Percentiles rank a stretch among this genome's conserved stretches.
Conservation (phyloP, 2,113 vertebrate species). For the Malurus melanocephalus region DNA sequence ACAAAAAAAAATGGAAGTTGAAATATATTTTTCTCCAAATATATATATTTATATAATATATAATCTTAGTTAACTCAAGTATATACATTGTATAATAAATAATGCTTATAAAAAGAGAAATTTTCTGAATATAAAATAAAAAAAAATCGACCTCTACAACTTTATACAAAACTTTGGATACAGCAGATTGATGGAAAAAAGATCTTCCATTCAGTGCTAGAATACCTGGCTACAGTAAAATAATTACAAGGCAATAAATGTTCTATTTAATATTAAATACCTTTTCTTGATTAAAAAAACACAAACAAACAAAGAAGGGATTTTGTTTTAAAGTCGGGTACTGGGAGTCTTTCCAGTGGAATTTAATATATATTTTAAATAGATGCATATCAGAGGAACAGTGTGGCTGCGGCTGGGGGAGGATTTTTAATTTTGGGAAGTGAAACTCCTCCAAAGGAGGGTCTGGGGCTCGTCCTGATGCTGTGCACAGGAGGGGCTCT, state of each 20-base stretch:
- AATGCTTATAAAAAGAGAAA: conserved; percentile 99
- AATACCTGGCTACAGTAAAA: conserved; percentile 70
- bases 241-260: conserved; percentile 74
- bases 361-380: conserved; percentile 65
- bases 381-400: conserved; percentile 58
- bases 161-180: conserved; percentile 99
- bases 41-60: conserved; percentile 98
- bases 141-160: conserved; percentile 92
- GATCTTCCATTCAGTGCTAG: conserved; percentile 69
- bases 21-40: conserved; percentile 82
- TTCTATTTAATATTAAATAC: conserved; percentile 75
- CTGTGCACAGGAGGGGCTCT: background rate
- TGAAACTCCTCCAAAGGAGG: background rate
- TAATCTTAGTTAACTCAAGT: conserved; percentile 99
- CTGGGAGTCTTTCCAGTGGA: conserved; percentile 60
- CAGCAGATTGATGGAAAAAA: conserved; percentile 79
- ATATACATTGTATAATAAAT: conserved; percentile 99
- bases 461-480: background rate
- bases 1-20: conserved; percentile 71
- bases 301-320: background rate
- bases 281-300: conserved; percentile 51
- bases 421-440: background rate
- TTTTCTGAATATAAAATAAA: conserved; percentile 99
- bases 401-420: background rate
- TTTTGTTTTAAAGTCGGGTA: conserved; percentile 55